Base-by-base conservation (phyloP, 2,113 vertebrate genomes). In the Microcebus jonahi region DNA sequence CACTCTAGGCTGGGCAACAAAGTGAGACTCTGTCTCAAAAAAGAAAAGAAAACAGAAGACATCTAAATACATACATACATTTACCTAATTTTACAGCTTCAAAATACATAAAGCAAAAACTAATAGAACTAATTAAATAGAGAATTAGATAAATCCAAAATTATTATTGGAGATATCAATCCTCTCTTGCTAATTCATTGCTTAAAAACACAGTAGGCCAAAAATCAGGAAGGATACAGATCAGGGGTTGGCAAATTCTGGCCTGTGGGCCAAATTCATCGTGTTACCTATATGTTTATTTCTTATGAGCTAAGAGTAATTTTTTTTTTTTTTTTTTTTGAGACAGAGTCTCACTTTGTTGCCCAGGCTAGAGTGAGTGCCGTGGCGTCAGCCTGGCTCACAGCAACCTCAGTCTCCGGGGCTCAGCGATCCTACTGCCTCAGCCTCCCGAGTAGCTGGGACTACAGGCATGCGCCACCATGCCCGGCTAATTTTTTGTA, bases 241-340 rank as follows among this genome's bases (percentile, higher is more conserved):
- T 36, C 31, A 67, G 31, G 55, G 29, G 8, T 92, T 59, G 23
- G 31, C 63, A 70, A 29, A 79, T 76, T 90, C 55, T 68, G 39
- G 13, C 34, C 39, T 59, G 1, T 59, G 10, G 39, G 34, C 14
- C 53, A 85, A 9, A 70, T 95, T 50, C 63, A 79, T 61, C 8
- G 21, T 31, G 21, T 77, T 73, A 27, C 34, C 65, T 48, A 61
- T 36, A 81, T 87, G 83, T 50, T 5, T 71, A 50, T 93, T 88
- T 17, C 8, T 39, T 45, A 20, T 50, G 34, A 89, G 11, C 50
- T 53, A 59, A 89, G 67, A 67, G 20, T 80, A 55, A 36, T 63
- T 82, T 92, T 92, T 76, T 82, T 92, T 92, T 76, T 82, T 92
- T 92, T 76, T 82, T 92, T 92, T 76, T n/a, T n/a, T n/a, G n/a